These are phyloP conservation scores for Zaprionus tsacasi DNA, from an alignment of 1,140 invertebrate species.

Conservation along the genomic window DNA sequence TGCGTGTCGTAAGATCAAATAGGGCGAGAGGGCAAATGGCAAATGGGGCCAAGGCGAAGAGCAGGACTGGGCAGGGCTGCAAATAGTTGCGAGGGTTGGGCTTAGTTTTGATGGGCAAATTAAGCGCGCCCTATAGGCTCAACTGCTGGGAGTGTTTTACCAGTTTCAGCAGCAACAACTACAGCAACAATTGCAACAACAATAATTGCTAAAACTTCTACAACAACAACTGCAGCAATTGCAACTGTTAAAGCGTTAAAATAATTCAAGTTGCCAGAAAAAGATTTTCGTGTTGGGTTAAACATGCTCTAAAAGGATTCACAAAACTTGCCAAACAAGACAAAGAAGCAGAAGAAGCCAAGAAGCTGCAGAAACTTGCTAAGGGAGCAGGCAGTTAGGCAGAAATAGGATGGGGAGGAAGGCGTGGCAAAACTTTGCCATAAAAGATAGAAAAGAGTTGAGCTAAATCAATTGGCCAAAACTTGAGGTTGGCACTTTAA, in stretches of 20 bases:
- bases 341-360: constrained; percentile 25
- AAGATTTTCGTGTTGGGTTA: constrained; percentile 38
- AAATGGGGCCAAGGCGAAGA: constrained; percentile 1
- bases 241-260: constrained; percentile 48
- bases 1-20: constrained; percentile 3
- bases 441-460: constrained; percentile 17
- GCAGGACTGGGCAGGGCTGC: neutral
- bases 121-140: constrained; percentile 43
- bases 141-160: constrained; percentile 15
- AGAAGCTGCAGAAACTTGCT: constrained; percentile 48
- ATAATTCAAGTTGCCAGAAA: constrained; percentile 60
- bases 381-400: neutral
- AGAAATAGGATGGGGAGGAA: neutral
- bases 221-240: constrained; percentile 16
- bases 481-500: constrained; percentile 24
- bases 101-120: constrained; percentile 52
- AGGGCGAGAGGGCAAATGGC: constrained; percentile 2
- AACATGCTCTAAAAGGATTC: constrained; percentile 63
- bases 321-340: constrained; percentile 57
- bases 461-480: constrained; percentile 32
- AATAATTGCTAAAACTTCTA: neutral
- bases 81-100: constrained; percentile 27
- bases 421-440: constrained; percentile 20
- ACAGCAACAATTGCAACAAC: constrained; percentile 17
- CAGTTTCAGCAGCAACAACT: neutral